These are phyloP conservation scores for Fissipunctia ypsillon DNA, from an alignment of 2,888 invertebrate genomes.

Conservation along the genomic window DNA sequence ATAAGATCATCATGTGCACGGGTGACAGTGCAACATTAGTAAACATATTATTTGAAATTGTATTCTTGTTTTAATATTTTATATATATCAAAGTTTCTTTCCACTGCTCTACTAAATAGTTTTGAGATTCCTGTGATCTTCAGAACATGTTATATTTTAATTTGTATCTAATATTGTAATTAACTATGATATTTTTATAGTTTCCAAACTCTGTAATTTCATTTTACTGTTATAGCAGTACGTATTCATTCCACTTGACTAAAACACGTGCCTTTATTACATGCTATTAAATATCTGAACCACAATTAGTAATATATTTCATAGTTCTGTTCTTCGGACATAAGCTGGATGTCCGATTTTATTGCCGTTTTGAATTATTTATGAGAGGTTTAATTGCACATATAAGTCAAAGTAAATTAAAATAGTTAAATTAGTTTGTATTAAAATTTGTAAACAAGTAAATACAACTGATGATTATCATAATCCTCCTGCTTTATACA, in stretches of 20 bases:
- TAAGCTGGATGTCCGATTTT: not conserved
- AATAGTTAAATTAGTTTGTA: not conserved
- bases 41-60: not conserved
- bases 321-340: not conserved
- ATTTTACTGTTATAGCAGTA: not conserved
- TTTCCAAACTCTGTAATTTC: not conserved
- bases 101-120: not conserved
- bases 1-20: not conserved
- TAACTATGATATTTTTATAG: not conserved
- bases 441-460: too few species aligned
- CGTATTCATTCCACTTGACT: conserved; percentile 4
- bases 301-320: conserved; percentile 4
- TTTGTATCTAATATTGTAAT: not conserved
- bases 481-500: too few species aligned
- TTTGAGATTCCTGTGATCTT: not conserved
- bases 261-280: conserved; percentile 7
- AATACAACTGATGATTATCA: too few species aligned
- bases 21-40: not conserved
- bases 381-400: not conserved
- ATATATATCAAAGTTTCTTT: not conserved
- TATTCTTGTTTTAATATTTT: not conserved
- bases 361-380: conserved; percentile 10
- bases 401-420: not conserved
- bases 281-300: conserved; percentile 12
- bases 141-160: not conserved